A percentile compares a stretch with the other conserved stretches of the same genome.
These are phyloP conservation scores for Catharus fuscescens DNA, from an alignment of 2,113 vertebrate species.

Conservation along the genomic window DNA sequence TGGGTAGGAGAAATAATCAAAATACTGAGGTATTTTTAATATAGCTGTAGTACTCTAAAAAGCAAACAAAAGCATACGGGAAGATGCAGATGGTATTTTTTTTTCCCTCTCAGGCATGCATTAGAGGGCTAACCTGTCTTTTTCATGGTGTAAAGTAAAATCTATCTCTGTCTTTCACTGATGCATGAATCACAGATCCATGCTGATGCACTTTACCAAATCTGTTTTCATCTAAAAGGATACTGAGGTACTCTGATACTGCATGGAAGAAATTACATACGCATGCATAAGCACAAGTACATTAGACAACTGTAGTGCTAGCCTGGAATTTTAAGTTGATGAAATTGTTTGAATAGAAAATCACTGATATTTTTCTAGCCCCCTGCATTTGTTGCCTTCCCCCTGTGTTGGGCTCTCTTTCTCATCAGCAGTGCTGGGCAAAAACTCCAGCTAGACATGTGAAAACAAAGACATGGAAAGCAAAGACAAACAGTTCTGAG, in stretches of 20 bases:
- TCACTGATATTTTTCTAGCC: neutral
- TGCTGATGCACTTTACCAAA: slow-evolving; percentile 55
- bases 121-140: neutral
- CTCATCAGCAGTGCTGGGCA: slow-evolving; percentile 25
- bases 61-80: neutral
- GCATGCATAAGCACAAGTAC: neutral
- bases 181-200: slow-evolving; percentile 36
- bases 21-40: slow-evolving; percentile 20
- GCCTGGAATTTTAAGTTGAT: neutral
- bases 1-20: neutral
- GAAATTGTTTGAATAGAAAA: neutral
- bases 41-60: neutral
- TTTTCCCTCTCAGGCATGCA: neutral
- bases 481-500: slow-evolving; percentile 49
- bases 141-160: slow-evolving; percentile 22
- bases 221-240: slow-evolving; percentile 45
- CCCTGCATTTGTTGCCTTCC: neutral
- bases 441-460: slow-evolving; percentile 60
- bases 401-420: neutral
- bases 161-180: slow-evolving; percentile 9
- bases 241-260: neutral
- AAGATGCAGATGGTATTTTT: neutral
- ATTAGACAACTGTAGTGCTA: neutral
- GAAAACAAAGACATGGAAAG: slow-evolving; percentile 69
- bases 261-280: neutral